These are phyloP conservation scores for Antheraea yamamai DNA, from an alignment of 2,888 invertebrate species.

Conservation along the genomic window DNA sequence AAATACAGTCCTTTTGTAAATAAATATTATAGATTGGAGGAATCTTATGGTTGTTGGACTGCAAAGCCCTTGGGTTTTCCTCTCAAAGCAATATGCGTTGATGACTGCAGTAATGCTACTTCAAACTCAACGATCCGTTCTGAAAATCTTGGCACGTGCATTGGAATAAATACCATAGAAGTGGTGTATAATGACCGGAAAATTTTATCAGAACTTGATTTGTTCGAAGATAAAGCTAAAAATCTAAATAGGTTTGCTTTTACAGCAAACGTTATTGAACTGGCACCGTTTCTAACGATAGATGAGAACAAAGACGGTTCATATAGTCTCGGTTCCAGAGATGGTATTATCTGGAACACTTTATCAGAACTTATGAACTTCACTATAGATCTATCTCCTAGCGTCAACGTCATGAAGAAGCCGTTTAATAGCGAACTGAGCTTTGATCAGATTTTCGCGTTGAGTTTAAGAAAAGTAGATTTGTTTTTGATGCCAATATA, in stretches of 20 bases:
- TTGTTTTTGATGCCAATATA: slow-evolving; percentile 63
- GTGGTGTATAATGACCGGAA: slow-evolving; percentile 39
- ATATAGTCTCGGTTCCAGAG: slow-evolving; percentile 52
- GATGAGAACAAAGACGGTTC: slow-evolving; percentile 45
- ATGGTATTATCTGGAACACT: slow-evolving; percentile 65
- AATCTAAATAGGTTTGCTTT: slow-evolving; percentile 60
- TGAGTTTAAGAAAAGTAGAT: slow-evolving; percentile 61
- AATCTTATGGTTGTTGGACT: slow-evolving; percentile 60
- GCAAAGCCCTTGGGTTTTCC: slow-evolving; percentile 51
- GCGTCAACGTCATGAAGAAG: slow-evolving; percentile 41
- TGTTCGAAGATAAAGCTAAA: slow-evolving; percentile 59
- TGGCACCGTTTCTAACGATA: slow-evolving; percentile 56
- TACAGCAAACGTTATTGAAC: slow-evolving; percentile 47
- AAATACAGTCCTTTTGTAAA: slow-evolving; percentile 55
- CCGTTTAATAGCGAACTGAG: slow-evolving; percentile 57
- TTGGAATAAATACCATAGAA: slow-evolving; percentile 49
- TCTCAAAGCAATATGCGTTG: slow-evolving; percentile 53
- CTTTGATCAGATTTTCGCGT: slow-evolving; percentile 55
- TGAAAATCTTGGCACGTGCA: slow-evolving; percentile 60
- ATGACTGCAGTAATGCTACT: slow-evolving; percentile 56
- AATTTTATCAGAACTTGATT: slow-evolving; percentile 30
- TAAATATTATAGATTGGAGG: slow-evolving; percentile 43
- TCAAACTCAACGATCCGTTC: slow-evolving; percentile 48
- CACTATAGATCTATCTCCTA: slow-evolving; percentile 55
- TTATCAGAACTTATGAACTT: slow-evolving; percentile 64